Evolutionary conservation across 2,113 vertebrate species (phyloP), one percentile per base, ranked within the genome.

Genomic region (Microcebus ravelobensis): DNA sequence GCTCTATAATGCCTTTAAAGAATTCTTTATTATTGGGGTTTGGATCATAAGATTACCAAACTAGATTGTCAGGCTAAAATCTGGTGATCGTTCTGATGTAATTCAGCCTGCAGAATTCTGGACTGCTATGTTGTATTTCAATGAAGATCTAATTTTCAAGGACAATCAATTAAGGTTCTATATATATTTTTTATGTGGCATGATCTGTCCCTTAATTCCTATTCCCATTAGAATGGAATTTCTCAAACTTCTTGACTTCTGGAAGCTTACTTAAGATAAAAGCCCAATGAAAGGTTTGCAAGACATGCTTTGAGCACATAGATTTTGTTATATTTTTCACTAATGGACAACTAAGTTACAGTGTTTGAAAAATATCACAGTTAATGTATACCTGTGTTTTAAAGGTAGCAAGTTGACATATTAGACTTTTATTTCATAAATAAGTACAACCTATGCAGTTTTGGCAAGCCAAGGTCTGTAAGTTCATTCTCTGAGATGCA

Each of bases 61-160:
- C 48, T 86, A 88, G 68, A 94, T 55, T 92, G 12, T 73, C 65
- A 92, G 31, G 42, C 39, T 84, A 80, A 96, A 84, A 80, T 97
- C 25, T 59, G 80, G 17, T 77, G 34, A 83, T 94, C 80, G 13
- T 61, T 87, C 17, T 94, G 18, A 80, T 91, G 27, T 45, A 76
- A 68, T 95, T 81, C 8, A 83, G 21, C 80, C 31, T 92, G 14
- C 29, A 48, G 42, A 95, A 95, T 52, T 92, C 27, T 88, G 42
- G 39, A 73, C 87, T 87, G 4, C 57, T 68, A 34, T 90, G 6
- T 89, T 90, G 6, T 89, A 13, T 74, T 92, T 92, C 52, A 90
- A 6, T 92, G 42, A 74, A 74, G 23, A 61, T 90, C 1, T 48
- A 73, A 92, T 92, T 90, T 94, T 92, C 55, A 85, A 80, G 52